phyloP scores from a whole-genome alignment of 1,140 invertebrate genomes.

The Diorhabda carinulata region DNA sequence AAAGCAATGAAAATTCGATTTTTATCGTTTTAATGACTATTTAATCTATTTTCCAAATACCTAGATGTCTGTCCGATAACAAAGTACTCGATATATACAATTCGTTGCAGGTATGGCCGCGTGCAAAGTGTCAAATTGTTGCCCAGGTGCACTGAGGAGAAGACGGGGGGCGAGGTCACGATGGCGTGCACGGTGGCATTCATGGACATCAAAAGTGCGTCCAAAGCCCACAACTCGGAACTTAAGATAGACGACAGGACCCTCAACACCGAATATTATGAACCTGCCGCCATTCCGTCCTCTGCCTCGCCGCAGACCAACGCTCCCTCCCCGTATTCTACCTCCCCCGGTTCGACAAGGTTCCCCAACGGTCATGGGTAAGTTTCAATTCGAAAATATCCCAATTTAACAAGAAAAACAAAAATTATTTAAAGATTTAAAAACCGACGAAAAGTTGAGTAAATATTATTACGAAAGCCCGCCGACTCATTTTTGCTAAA shows the following conservation, averaged over 20 bases:
- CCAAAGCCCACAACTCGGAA: slow-evolving; percentile 86
- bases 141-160: slow-evolving; percentile 52
- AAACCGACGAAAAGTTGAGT: no score
- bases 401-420: no score
- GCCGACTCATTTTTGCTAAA: neutral
- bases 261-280: slow-evolving; percentile 89
- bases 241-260: slow-evolving; percentile 82
- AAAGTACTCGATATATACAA: no score
- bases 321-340: slow-evolving; percentile 49
- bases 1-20: no score
- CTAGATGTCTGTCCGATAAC: no score
- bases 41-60: no score
- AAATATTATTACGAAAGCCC: neutral
- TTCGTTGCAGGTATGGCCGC: slow-evolving; percentile 79
- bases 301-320: slow-evolving; percentile 50
- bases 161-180: slow-evolving; percentile 51
- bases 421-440: no score
- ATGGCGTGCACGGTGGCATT: slow-evolving; percentile 87
- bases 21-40: no score
- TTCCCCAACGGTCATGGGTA: slow-evolving; percentile 48
- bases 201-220: slow-evolving; percentile 94
- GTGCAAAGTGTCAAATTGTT: slow-evolving; percentile 93
- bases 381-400: slow-evolving; percentile 16
- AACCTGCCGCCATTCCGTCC: slow-evolving; percentile 71
- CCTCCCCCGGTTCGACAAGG: slow-evolving; percentile 41